These are phyloP conservation scores for Terrapene triunguis DNA, from an alignment of 2,113 vertebrate species.

Conservation along the genomic window DNA sequence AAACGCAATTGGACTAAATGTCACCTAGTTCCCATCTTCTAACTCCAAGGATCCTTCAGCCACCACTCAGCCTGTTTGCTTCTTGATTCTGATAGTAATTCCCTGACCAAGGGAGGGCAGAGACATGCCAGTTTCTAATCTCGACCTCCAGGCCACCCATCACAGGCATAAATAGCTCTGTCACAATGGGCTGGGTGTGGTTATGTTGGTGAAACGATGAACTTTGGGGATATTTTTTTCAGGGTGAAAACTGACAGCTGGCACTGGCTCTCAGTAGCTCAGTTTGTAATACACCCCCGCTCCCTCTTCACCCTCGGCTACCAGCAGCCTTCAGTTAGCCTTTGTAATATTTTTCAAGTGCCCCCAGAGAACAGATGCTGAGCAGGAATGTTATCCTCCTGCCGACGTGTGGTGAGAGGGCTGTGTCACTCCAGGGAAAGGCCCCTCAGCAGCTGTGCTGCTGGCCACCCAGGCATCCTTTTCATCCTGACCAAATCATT, in stretches of 20 bases:
- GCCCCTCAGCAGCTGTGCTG: rapidly evolving
- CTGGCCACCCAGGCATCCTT: background rate
- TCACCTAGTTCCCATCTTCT: background rate
- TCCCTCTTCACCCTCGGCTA: background rate
- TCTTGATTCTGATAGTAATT: background rate
- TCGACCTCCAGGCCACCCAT: background rate
- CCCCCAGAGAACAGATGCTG: background rate
- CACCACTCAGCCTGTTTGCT: background rate
- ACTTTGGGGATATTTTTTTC: background rate
- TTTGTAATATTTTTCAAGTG: rapidly evolving
- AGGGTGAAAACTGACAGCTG: background rate
- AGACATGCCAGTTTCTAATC: background rate
- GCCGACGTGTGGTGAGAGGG: background rate
- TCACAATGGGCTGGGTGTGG: background rate
- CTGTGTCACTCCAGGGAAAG: background rate
- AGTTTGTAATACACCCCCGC: background rate
- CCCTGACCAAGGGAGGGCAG: background rate
- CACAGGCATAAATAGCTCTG: background rate
- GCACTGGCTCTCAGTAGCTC: background rate
- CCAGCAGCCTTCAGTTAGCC: background rate
- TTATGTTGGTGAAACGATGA: background rate
- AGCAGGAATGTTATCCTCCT: background rate
- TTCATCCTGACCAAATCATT: rapidly evolving
- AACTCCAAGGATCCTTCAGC: background rate
- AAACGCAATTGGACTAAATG: background rate